Percentiles rank a stretch among this genome's conserved stretches.
Evolutionary conservation across 2,113 vertebrate species (phyloP).

Genomic region (Boulengeromyrus knoepffleri): DNA sequence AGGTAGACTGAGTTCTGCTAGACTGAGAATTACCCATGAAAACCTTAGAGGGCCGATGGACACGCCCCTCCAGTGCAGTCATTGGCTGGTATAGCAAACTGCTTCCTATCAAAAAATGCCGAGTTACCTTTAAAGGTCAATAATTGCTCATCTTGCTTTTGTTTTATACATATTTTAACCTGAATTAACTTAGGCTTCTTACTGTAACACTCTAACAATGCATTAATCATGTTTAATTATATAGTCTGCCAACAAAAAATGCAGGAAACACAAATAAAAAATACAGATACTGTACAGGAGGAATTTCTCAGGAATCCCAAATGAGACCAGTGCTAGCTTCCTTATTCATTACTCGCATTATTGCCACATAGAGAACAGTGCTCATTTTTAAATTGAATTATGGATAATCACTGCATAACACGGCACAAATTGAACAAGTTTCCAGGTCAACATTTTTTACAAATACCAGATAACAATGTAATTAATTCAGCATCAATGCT

Average conservation of each 20-base stretch:
- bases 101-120: background rate
- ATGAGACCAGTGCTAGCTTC: background rate
- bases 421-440: constrained; percentile 1
- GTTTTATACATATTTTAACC: background rate
- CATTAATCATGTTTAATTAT: background rate
- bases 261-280: background rate
- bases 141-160: background rate
- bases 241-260: background rate
- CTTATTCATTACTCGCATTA: background rate
- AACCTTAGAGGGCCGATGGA: background rate
- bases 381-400: background rate
- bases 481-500: background rate
- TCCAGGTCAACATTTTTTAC: constrained; percentile 2
- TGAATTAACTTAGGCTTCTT: background rate
- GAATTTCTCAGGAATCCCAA: background rate
- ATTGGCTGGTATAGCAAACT: background rate
- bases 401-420: constrained; percentile 3
- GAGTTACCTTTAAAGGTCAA: background rate
- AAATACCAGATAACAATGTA: constrained; percentile 7
- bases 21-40: background rate
- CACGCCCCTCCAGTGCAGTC: background rate
- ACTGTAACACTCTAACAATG: background rate
- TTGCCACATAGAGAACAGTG: background rate
- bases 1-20: background rate
- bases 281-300: background rate